Evolutionary conservation across 2,888 invertebrate species (phyloP).

Genomic region (Napeogenes sylphis): DNA sequence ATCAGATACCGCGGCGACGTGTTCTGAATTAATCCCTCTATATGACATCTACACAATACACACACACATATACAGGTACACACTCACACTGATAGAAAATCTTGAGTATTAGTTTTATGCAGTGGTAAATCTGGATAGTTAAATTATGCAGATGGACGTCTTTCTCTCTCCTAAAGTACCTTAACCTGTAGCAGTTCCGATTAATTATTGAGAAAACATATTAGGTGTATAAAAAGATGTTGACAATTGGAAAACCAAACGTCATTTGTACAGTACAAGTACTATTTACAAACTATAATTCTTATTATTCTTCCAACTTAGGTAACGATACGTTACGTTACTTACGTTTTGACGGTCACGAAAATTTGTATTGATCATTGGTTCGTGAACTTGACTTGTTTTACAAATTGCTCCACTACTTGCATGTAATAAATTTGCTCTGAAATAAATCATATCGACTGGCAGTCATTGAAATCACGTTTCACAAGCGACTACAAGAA

Average conservation of each 20-base stretch:
- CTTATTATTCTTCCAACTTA: no score
- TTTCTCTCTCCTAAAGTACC: no score
- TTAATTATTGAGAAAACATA: no score
- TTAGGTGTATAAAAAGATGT: no score
- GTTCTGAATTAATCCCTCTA: constrained; percentile 70
- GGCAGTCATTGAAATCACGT: constrained; percentile 64
- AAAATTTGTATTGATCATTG: no score
- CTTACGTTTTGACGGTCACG: no score
- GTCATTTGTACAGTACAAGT: no score
- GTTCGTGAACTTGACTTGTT: constrained; percentile 36
- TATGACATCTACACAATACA: constrained; percentile 60
- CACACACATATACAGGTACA: constrained; percentile 20
- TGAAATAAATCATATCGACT: constrained; percentile 64
- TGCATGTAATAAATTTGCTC: constrained; percentile 32
- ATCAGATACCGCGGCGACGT: constrained; percentile 70
- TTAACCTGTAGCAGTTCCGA: no score
- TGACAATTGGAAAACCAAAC: no score
- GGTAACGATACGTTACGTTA: no score
- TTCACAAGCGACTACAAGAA: constrained; percentile 52
- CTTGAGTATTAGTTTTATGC: constrained; percentile 15
- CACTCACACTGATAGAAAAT: background rate
- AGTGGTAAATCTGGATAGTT: constrained; percentile 10
- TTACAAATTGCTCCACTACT: constrained; percentile 48
- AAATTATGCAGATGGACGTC: no score
- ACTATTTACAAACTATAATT: no score